Evolutionary conservation across 2,888 invertebrate genomes (phyloP).

Genomic region (Caprella mutica): DNA sequence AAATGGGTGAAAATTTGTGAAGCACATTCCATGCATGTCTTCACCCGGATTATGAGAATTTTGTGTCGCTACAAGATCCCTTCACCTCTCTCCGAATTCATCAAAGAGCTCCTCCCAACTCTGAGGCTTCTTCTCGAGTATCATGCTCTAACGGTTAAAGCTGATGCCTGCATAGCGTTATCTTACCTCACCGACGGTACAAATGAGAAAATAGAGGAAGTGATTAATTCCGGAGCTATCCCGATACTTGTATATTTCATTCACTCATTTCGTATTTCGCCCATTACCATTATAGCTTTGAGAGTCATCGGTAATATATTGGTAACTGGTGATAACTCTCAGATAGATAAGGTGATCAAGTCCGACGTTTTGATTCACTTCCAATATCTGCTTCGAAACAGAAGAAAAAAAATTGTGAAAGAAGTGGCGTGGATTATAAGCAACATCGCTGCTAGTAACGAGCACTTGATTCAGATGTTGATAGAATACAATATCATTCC

Average conservation of each 20-base stretch:
- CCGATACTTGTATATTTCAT: slow-evolving; percentile 58
- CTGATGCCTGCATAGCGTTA: slow-evolving; percentile 93
- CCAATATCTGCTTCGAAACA: slow-evolving; percentile 54
- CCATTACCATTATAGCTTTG: slow-evolving; percentile 31
- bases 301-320: slow-evolving; percentile 71
- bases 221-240: slow-evolving; percentile 90
- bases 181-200: slow-evolving; percentile 93
- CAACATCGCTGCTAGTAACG: slow-evolving; percentile 47
- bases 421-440: slow-evolving; percentile 48
- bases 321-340: slow-evolving; percentile 88
- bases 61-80: slow-evolving; percentile 91
- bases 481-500: slow-evolving; percentile 90
- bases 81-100: slow-evolving; percentile 63
- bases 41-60: slow-evolving; percentile 88
- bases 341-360: slow-evolving; percentile 88
- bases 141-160: slow-evolving; percentile 60
- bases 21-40: slow-evolving; percentile 58
- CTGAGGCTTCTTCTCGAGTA: slow-evolving; percentile 60
- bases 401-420: slow-evolving; percentile 44
- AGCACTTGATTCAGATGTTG: slow-evolving; percentile 53
- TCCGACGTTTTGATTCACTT: slow-evolving; percentile 77
- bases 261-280: slow-evolving; percentile 36
- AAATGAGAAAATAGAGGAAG: slow-evolving; percentile 93
- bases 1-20: slow-evolving; percentile 53
- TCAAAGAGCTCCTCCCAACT: slow-evolving; percentile 61